Evolutionary conservation across 2,888 invertebrate genomes (phyloP).

Genomic region (Polymixis lichenea): DNA sequence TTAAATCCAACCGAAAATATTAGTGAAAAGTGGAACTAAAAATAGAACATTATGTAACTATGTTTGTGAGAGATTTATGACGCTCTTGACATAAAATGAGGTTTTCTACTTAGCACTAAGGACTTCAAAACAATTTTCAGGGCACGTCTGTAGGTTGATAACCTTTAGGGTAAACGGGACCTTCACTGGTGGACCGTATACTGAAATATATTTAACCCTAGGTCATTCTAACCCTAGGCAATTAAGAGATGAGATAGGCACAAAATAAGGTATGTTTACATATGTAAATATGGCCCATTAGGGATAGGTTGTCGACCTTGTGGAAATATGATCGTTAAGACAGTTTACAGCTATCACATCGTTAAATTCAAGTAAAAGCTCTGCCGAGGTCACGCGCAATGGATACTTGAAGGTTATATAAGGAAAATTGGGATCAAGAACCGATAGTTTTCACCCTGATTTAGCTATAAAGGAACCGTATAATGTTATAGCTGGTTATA

Average conservation of each 20-base stretch:
- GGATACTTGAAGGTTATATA: conserved; percentile 47
- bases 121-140: conserved; percentile 38
- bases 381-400: conserved; percentile 35
- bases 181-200: not conserved
- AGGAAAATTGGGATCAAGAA: conserved; percentile 28
- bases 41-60: not conserved
- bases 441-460: conserved; percentile 26
- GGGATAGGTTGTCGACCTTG: conserved; percentile 32
- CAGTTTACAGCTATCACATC: conserved; percentile 56
- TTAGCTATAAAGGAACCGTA: conserved; percentile 3
- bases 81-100: conserved; percentile 15
- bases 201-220: conserved; percentile 24
- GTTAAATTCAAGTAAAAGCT: conserved; percentile 57
- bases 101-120: conserved; percentile 29
- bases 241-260: conserved; percentile 18
- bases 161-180: conserved; percentile 21
- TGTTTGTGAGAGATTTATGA: not conserved
- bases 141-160: conserved; percentile 9
- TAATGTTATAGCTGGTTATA: conserved; percentile 25
- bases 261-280: not conserved
- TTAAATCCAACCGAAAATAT: conserved; percentile 5
- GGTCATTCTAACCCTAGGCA: conserved; percentile 1
- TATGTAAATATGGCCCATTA: conserved; percentile 11
- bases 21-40: not conserved
- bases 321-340: conserved; percentile 52